Evolutionary conservation across 2,797 vertebrate genomes (phyloP).

Genomic region (Gila robusta): DNA sequence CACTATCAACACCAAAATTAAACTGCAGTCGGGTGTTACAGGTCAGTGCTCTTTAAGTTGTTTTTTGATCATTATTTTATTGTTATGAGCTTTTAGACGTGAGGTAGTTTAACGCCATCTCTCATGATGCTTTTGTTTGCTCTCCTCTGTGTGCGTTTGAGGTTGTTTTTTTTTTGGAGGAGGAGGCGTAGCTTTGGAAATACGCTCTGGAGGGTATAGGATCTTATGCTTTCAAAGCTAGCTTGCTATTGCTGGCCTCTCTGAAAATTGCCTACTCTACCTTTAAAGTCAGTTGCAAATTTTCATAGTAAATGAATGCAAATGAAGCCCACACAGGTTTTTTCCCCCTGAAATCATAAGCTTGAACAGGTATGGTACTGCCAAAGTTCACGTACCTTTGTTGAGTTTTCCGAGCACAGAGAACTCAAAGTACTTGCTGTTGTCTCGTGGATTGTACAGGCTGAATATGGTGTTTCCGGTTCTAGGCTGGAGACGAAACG

Average conservation of each 20-base stretch:
- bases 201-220: background rate
- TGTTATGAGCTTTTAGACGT: background rate
- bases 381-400: conserved; percentile 84
- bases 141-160: background rate
- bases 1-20: background rate
- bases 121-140: background rate
- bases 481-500: conserved; percentile 89
- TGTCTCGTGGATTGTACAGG: conserved; percentile 89
- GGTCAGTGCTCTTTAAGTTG: background rate
- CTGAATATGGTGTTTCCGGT: conserved; percentile 83
- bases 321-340: background rate
- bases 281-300: background rate
- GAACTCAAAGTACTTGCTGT: conserved; percentile 97
- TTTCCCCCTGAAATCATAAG: background rate
- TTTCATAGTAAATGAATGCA: background rate
- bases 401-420: conserved; percentile 92
- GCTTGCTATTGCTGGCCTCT: background rate
- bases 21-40: background rate
- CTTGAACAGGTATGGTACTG: background rate
- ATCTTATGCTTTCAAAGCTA: background rate
- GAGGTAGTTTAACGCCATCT: background rate
- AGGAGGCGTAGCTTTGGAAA: background rate
- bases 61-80: background rate
- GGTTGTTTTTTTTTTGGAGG: background rate
- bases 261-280: background rate